Evolutionary conservation across 1,140 invertebrate genomes (phyloP), one percentile per base, ranked within the genome.

Genomic region (Drosophila quadrilineata): DNA sequence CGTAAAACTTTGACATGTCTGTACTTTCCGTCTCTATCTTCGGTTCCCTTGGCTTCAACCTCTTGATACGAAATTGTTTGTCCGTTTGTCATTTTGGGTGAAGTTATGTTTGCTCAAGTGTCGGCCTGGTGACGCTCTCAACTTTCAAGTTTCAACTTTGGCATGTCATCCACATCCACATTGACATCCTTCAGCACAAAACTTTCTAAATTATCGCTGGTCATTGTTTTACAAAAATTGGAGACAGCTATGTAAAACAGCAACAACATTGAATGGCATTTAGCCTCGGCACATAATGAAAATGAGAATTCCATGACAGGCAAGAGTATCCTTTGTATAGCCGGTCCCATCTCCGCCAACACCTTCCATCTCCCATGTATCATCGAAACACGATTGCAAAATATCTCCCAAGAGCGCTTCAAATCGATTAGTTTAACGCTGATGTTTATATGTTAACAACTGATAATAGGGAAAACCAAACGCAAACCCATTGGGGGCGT

Each of bases 191-290:
- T 6, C 1, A 33, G 8, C 9, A 17, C 14, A 41, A 67, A 79
- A 69, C 63, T 73, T 69, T 41, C 69, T 54, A 65, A 73, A 77
- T 73, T 74, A 57, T 73, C 52, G 67, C 36, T 59, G 70, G 69
- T 70, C 75, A 77, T 56, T 68, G 68, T 66, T 70, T 70, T 43
- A n/a, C 29, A 14, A 62, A 62, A 54, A 50, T 33, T 50, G 12
- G 19, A 38, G 26, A 9, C n/a, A 17, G 53, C 53, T 5, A 59
- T 54, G 36, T 43, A 54, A 53, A 54, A 19, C 46, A 40, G 36
- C 22, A 43, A 17, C 1, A 40, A 1, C 3, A 58, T n/a, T n/a
- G 21, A 33, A 14, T 29, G 16, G 31, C 52, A 56, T 56, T 63
- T 63, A 24, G 56, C 40, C 40, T 63, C 26, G 28, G 22, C 53